Percentiles rank a stretch among this genome's conserved stretches.
Evolutionary conservation across 2,888 invertebrate species (phyloP).

Genomic region (Epistrophella euchroma): DNA sequence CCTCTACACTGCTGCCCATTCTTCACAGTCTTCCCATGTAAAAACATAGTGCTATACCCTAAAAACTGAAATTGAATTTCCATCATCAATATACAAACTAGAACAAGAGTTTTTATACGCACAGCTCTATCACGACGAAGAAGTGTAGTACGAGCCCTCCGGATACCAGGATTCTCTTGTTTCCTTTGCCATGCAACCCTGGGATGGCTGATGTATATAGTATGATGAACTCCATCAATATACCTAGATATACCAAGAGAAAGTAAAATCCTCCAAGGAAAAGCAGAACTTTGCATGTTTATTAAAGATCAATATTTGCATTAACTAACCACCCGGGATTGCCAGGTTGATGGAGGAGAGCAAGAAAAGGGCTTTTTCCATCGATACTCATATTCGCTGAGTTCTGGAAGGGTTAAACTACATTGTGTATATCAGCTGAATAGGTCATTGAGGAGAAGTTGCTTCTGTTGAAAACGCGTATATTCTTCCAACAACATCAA

Average conservation of each 20-base stretch:
- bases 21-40: neutral
- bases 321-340: slow-evolving; percentile 70
- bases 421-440: slow-evolving; percentile 26
- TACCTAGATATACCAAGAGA: slow-evolving; percentile 26
- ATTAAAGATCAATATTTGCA: slow-evolving; percentile 76
- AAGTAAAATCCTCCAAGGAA: slow-evolving; percentile 71
- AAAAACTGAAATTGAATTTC: slow-evolving; percentile 71
- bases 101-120: slow-evolving; percentile 11
- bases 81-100: slow-evolving; percentile 57
- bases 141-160: slow-evolving; percentile 2
- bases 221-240: slow-evolving; percentile 17
- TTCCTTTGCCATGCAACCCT: neutral
- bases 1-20: neutral
- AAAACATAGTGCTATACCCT: neutral
- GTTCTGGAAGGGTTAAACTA: slow-evolving; percentile 41
- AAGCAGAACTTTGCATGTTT: slow-evolving; percentile 74
- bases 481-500: slow-evolving; percentile 23
- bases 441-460: slow-evolving; percentile 48
- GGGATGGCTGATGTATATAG: neutral
- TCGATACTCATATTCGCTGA: neutral
- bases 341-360: neutral
- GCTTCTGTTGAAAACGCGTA: slow-evolving; percentile 34
- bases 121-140: neutral
- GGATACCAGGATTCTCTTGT: slow-evolving; percentile 14
- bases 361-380: neutral